phyloP scores from a whole-genome alignment of 2,888 invertebrate species.

The Pediacus dermestoides region DNA sequence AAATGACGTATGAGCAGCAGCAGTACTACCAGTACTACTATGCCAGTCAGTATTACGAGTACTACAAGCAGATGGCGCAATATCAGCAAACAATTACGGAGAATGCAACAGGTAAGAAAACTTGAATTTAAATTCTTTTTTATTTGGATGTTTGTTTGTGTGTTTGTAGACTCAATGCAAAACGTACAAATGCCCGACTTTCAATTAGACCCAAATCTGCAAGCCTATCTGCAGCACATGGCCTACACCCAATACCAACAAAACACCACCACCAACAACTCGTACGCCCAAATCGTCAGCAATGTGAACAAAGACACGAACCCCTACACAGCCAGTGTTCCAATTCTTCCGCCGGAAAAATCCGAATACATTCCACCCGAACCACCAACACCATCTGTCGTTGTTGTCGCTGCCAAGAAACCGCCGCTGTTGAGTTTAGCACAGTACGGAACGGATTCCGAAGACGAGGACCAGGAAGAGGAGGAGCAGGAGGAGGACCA shows the following conservation, averaged over 20 bases:
- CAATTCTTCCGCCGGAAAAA: conserved; percentile 24
- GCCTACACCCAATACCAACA: conserved; percentile 42
- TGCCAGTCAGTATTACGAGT: conserved; percentile 47
- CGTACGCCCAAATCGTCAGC: conserved; percentile 47
- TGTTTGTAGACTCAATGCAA: conserved; percentile 25
- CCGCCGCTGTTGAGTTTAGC: conserved; percentile 36
- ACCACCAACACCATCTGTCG: conserved; percentile 31
- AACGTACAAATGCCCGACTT: conserved; percentile 30
- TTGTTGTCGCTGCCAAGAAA: conserved; percentile 21
- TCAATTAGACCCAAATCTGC: conserved; percentile 34
- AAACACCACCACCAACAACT: conserved; percentile 30
- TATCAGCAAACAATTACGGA: conserved; percentile 33
- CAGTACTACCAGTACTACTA: conserved; percentile 48
- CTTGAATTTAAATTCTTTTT: too few relatives aligned
- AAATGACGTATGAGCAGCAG: conserved; percentile 43
- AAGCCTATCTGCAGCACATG: conserved; percentile 39
- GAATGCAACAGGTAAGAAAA: too few relatives aligned
- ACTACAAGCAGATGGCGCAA: conserved; percentile 45
- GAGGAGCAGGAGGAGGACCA: conserved; percentile 21
- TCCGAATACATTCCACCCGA: conserved; percentile 18
- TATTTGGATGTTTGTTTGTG: too few relatives aligned
- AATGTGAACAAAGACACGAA: conserved; percentile 44
- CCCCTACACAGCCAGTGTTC: conserved; percentile 31
- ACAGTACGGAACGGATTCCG: conserved; percentile 42
- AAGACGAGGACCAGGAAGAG: conserved; percentile 27